Evolutionary conservation across 2,888 invertebrate genomes (phyloP), one percentile per base, ranked within the genome.

Genomic region (Palloptera scutellata): DNA sequence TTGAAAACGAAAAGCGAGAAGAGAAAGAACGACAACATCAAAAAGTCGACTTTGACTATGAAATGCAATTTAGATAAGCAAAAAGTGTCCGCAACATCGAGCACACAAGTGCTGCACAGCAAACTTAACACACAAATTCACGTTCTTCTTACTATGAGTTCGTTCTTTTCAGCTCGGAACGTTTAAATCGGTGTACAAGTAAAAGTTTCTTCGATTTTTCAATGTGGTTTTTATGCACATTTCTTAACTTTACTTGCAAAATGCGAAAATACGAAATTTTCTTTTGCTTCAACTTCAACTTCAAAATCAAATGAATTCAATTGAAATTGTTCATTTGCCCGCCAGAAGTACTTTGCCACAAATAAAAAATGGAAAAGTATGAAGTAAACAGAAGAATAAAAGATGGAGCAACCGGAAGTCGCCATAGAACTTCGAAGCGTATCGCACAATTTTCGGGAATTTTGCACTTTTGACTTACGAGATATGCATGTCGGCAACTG

Each of bases 251-350:
- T 57, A 48, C 8, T 48, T 48, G 15, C n/a, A 30, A 30, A 30
- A 30, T 30, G 30, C 30, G 30, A 30, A 30, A 30, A 30, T 4
- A 30, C 6, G 30, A 30, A 30, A 30, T 30, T 30, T 30, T 30
- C 30, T 30, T 30, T 30, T 30, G 6, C 30, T 30, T 30, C 63
- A 70, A 52, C 65, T 64, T 67, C 63, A 70, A 52, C 65, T 64
- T 67, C 67, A 63, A 71, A 75, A 75, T 71, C 67, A 69, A 74
- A 73, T 72, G 74, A 77, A 75, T 74, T 75, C 75, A 74, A 73
- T 75, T 75, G 77, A 74, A 70, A 70, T 73, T 73, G 75, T 69
- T 76, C 61, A 64, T 58, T 13, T 52, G 19, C 64, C 19, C 15
- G 30, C 6, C 6, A 2, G 6, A 30, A 30, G 30, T 30, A 4